Conservation (phyloP, 92 coral and sea anemone species). For the Palythoa heliodiscus region DNA sequence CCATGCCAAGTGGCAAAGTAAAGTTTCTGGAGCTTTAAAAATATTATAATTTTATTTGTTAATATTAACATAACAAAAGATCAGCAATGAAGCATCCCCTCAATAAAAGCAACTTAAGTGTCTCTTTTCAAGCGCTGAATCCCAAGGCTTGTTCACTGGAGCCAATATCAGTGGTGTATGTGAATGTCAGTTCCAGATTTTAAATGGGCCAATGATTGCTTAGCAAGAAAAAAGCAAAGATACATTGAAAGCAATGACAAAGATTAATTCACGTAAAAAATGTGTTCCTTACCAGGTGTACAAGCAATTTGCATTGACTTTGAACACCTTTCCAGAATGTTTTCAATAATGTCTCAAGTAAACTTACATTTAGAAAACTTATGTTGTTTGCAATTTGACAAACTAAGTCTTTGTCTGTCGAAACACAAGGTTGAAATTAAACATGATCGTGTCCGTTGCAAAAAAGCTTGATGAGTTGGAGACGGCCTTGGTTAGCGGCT, state of each 20-base stretch:
- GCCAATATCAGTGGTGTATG: constrained; percentile 41
- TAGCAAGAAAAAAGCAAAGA: constrained; percentile 46
- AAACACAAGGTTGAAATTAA: background rate
- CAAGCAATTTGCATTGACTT: background rate
- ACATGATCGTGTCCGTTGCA: background rate
- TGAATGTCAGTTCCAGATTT: constrained; percentile 54
- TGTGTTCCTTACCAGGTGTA: background rate
- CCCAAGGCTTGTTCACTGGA: constrained; percentile 47
- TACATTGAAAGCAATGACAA: constrained; percentile 44
- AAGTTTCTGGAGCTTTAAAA: no score
- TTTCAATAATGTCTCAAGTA: background rate
- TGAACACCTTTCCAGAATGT: background rate
- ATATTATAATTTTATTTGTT: no score
- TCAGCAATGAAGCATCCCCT: no score
- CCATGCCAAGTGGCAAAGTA: no score
- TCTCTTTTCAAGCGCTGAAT: background rate
- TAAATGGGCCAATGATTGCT: constrained; percentile 51
- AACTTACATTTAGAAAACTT: no score
- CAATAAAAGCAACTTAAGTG: background rate
- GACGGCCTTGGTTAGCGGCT: background rate
- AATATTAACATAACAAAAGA: no score
- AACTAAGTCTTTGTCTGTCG: background rate
- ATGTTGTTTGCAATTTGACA: background rate
- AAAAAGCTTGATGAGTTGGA: background rate
- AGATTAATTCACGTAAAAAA: background rate